Evolutionary conservation across 2,797 vertebrate species (phyloP).

Genomic region (Borostomias antarcticus): DNA sequence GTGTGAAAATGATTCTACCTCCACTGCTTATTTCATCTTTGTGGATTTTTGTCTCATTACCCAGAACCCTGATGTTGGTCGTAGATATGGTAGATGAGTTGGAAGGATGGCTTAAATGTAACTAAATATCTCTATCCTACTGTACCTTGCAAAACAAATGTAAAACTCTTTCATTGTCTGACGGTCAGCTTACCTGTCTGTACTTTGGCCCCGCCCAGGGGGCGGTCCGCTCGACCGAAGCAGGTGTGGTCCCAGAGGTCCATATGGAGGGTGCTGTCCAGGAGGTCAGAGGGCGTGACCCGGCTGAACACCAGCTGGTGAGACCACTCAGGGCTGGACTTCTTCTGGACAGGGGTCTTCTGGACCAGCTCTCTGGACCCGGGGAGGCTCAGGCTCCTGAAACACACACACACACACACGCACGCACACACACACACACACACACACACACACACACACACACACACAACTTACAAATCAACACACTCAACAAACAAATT

Average conservation of each 20-base stretch:
- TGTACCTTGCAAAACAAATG: too few species aligned
- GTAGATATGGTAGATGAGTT: conserved; percentile 1
- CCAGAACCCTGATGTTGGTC: not conserved
- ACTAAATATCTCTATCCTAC: not conserved
- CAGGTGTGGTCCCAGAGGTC: conserved; percentile 70
- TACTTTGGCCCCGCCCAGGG: conserved; percentile 62
- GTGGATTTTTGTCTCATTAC: conserved; percentile 15
- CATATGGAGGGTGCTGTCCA: conserved; percentile 62
- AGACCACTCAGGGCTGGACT: conserved; percentile 70
- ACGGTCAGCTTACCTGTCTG: conserved; percentile 47
- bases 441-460: not conserved
- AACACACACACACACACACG: conserved; percentile 8
- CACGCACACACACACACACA: not conserved
- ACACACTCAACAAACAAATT: not conserved
- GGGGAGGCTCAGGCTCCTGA: conserved; percentile 73
- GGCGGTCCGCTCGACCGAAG: conserved; percentile 53
- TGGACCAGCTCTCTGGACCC: conserved; percentile 57
- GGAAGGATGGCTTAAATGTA: conserved; percentile 1
- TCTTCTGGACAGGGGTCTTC: conserved; percentile 67
- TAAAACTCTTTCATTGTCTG: too few species aligned
- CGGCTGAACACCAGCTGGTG: conserved; percentile 73
- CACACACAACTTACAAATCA: conserved; percentile 6
- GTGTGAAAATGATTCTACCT: conserved; percentile 26
- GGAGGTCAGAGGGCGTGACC: conserved; percentile 62
- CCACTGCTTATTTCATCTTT: conserved; percentile 32